Evolutionary conservation across 2,113 vertebrate species (phyloP).

Genomic region (Misgurnus anguillicaudatus): DNA sequence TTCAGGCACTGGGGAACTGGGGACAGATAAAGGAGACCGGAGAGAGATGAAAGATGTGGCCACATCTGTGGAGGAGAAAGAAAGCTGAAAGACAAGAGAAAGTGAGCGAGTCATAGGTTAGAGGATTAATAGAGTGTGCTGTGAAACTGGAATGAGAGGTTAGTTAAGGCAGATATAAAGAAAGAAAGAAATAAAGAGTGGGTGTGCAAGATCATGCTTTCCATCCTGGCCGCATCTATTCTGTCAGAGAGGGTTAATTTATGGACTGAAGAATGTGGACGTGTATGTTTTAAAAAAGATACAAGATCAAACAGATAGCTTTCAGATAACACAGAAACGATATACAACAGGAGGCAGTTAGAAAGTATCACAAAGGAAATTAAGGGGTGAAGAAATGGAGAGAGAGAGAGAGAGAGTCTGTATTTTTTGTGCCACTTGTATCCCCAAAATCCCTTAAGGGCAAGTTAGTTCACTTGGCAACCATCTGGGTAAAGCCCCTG

Average conservation of each 20-base stretch:
- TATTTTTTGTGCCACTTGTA: no score
- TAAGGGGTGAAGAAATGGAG: conserved; percentile 17
- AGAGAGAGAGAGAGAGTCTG: conserved; percentile 1
- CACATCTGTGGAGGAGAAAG: not conserved
- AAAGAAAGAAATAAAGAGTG: conserved; percentile 27
- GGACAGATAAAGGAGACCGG: conserved; percentile 7
- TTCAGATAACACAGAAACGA: conserved; percentile 74
- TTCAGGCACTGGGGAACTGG: not conserved
- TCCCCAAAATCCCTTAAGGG: no score
- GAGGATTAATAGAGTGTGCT: conserved; percentile 26
- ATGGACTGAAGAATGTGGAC: conserved; percentile 41
- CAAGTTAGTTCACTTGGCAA: no score
- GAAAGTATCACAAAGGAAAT: conserved; percentile 29
- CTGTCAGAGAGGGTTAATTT: conserved; percentile 70
- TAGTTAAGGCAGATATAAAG: conserved; percentile 30
- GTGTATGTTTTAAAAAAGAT: conserved; percentile 69
- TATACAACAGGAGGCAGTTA: conserved; percentile 67
- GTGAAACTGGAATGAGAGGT: conserved; percentile 14
- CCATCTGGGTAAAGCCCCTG: not conserved
- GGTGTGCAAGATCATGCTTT: conserved; percentile 46
- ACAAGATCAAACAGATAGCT: conserved; percentile 49
- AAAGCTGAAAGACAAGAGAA: conserved; percentile 27
- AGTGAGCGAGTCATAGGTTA: conserved; percentile 9
- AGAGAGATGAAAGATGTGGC: conserved; percentile 27
- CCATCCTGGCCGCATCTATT: conserved; percentile 55